These are phyloP conservation scores for Passer montanus DNA, from an alignment of 2,113 vertebrate genomes.

Conservation along the genomic window DNA sequence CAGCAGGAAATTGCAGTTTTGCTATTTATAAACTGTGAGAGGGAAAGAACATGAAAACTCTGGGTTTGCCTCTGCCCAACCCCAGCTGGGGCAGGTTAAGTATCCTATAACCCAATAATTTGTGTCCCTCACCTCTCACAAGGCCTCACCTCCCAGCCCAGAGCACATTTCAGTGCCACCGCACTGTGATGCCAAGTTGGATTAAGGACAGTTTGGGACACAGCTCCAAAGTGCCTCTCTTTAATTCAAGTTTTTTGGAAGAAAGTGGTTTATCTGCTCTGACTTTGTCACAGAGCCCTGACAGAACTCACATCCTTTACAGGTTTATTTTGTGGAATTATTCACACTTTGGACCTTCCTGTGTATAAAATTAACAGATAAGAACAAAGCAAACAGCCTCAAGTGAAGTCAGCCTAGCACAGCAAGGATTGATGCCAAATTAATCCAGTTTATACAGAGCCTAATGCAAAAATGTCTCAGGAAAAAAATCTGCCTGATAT, in stretches of 20 bases:
- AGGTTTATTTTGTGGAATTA: background rate
- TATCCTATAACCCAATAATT: rapidly evolving
- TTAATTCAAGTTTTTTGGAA: background rate
- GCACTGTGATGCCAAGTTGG: background rate
- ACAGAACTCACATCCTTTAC: background rate
- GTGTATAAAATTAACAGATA: background rate
- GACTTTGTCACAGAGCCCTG: background rate
- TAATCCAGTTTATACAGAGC: background rate
- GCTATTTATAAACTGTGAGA: conserved; percentile 33
- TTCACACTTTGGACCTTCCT: background rate
- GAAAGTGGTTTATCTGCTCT: background rate
- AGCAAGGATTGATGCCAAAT: background rate
- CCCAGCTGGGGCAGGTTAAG: background rate
- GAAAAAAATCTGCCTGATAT: background rate
- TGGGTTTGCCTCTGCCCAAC: background rate
- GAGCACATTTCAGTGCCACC: rapidly evolving
- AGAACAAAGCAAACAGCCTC: background rate
- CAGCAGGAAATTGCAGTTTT: conserved; percentile 18
- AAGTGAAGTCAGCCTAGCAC: background rate
- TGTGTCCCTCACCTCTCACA: background rate
- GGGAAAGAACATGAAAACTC: background rate
- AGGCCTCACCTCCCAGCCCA: background rate
- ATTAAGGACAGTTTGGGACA: background rate
- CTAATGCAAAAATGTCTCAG: background rate
- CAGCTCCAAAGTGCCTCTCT: background rate